Evolutionary conservation across 2,888 invertebrate genomes (phyloP).

Genomic region (Operophtera brumata): DNA sequence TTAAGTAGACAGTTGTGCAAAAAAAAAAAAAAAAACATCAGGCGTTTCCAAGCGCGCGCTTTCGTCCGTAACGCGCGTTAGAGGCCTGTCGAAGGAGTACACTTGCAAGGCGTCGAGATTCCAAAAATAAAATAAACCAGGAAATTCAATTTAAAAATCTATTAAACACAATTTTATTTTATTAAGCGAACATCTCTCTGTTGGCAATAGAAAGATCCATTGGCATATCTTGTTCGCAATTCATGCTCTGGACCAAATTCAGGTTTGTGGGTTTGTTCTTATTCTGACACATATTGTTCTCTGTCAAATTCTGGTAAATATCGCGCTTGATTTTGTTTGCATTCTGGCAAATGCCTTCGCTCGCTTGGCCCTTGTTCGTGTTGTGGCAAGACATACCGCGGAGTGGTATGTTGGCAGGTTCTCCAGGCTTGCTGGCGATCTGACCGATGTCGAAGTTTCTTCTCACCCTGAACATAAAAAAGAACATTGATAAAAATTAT

Average conservation of each 20-base stretch:
- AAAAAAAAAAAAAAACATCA: no score
- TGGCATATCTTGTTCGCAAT: constrained; percentile 43
- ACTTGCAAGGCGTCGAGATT: no score
- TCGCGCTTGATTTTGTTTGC: background rate
- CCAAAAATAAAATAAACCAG: no score
- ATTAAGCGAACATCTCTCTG: constrained; percentile 11
- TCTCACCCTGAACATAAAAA: constrained; percentile 14
- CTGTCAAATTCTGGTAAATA: background rate
- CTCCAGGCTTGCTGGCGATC: constrained; percentile 8
- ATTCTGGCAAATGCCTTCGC: background rate
- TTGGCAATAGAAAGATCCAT: constrained; percentile 55
- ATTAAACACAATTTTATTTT: constrained; percentile 4
- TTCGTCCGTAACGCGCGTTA: no score
- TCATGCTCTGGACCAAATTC: constrained; percentile 10
- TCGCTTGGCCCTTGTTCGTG: constrained; percentile 15
- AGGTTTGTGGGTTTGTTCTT: background rate
- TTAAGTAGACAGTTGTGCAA: no score
- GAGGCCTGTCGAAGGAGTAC: no score
- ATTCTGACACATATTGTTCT: background rate
- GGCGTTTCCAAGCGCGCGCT: no score
- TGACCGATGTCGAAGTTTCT: constrained; percentile 5
- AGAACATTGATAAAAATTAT: background rate
- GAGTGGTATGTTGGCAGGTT: constrained; percentile 41
- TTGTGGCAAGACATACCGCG: constrained; percentile 59
- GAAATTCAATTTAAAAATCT: no score